Evolutionary conservation across 2,888 invertebrate species (phyloP).

Genomic region (Metalampra italica): DNA sequence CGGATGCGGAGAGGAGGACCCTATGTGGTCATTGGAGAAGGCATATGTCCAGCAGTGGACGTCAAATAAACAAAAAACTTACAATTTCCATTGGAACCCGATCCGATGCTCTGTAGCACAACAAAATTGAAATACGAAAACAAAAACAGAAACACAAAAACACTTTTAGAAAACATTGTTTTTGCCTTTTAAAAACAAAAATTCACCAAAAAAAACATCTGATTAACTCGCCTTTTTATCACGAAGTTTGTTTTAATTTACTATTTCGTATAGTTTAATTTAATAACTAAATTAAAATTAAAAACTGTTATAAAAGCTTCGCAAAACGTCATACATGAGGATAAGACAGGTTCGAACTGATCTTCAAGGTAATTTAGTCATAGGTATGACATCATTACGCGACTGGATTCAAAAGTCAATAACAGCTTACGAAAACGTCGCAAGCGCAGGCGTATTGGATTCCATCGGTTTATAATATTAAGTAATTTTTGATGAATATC

Average conservation of each 20-base stretch:
- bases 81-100: slow-evolving; percentile 58
- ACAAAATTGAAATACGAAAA: slow-evolving; percentile 39
- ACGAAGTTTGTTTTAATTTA: background rate
- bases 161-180: slow-evolving; percentile 21
- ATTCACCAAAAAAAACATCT: too few relatives aligned
- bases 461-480: background rate
- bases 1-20: too few relatives aligned
- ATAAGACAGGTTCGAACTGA: slow-evolving; percentile 28
- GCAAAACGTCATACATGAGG: slow-evolving; percentile 19
- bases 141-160: slow-evolving; percentile 36
- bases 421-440: background rate
- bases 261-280: background rate
- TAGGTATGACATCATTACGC: background rate
- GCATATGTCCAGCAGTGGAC: too few relatives aligned
- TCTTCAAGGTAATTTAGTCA: slow-evolving; percentile 3
- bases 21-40: too few relatives aligned
- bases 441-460: background rate
- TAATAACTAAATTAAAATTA: background rate
- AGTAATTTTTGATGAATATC: slow-evolving; percentile 2
- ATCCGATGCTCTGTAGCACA: slow-evolving; percentile 50
- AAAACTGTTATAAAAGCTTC: background rate
- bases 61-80: slow-evolving; percentile 28
- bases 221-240: background rate
- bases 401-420: slow-evolving; percentile 1
- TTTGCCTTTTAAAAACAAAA: background rate